phyloP scores from a whole-genome alignment of 2,113 vertebrate genomes.

The Caracal caracal region DNA sequence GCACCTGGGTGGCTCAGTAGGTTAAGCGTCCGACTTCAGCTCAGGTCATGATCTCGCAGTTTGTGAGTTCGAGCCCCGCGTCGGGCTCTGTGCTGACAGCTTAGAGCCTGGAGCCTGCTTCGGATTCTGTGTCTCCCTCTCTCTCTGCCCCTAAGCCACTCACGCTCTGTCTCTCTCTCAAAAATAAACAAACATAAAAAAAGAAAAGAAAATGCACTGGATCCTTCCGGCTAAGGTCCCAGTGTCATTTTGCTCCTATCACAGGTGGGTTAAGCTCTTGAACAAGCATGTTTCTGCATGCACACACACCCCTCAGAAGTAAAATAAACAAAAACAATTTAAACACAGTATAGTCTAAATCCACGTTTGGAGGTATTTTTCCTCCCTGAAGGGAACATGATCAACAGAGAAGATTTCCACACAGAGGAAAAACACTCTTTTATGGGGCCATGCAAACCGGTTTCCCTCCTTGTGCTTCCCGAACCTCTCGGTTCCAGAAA shows the following conservation, averaged over 20 bases:
- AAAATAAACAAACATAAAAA: too few species aligned
- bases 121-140: too few species aligned
- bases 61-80: fast-evolving
- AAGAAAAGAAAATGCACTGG: not conserved
- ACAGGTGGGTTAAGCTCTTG: not conserved
- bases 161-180: too few species aligned
- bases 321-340: not conserved
- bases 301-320: not conserved
- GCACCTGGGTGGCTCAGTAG: too few species aligned
- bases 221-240: not conserved
- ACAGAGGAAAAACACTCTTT: not conserved
- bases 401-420: not conserved
- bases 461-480: not conserved
- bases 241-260: not conserved
- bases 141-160: too few species aligned
- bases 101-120: too few species aligned
- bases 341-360: not conserved
- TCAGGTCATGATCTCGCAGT: too few species aligned
- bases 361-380: not conserved
- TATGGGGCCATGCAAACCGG: too few species aligned
- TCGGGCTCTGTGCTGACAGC: too few species aligned
- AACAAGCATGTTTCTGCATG: not conserved
- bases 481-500: not conserved
- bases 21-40: too few species aligned
- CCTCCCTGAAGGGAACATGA: not conserved